Conservation (phyloP, 1,140 invertebrate species). For the Heliothis subflexa region DNA sequence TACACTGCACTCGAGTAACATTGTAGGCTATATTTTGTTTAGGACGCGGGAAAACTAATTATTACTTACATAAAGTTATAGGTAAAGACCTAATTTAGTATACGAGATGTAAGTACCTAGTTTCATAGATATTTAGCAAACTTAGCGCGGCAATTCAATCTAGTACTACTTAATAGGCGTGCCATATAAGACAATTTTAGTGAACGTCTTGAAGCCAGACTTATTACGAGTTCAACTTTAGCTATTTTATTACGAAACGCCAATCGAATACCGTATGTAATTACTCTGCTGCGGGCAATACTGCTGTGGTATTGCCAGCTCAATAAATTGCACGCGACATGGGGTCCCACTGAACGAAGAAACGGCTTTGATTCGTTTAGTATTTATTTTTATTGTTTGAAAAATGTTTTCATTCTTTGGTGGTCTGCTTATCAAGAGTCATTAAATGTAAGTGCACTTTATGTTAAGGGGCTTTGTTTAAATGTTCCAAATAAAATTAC, state of each 20-base stretch:
- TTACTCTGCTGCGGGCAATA: constrained; percentile 28
- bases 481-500: too few species aligned
- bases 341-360: constrained; percentile 27
- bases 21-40: too few species aligned
- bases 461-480: too few species aligned
- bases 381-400: constrained; percentile 14
- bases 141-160: not conserved
- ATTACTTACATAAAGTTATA: too few species aligned
- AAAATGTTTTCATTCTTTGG: not conserved
- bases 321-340: constrained; percentile 32
- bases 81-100: too few species aligned
- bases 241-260: constrained; percentile 26
- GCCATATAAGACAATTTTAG: constrained; percentile 18
- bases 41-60: too few species aligned
- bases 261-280: constrained; percentile 17
- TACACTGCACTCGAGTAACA: too few species aligned
- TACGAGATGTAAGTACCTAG: too few species aligned
- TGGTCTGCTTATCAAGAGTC: not conserved
- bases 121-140: not conserved
- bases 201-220: not conserved
- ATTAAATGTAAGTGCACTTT: too few species aligned
- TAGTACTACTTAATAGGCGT: not conserved
- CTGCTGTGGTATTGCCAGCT: constrained; percentile 16
- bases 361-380: constrained; percentile 16
- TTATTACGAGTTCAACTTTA: constrained; percentile 12